phyloP scores from a whole-genome alignment of 2,113 vertebrate genomes.

The Micromys minutus region DNA sequence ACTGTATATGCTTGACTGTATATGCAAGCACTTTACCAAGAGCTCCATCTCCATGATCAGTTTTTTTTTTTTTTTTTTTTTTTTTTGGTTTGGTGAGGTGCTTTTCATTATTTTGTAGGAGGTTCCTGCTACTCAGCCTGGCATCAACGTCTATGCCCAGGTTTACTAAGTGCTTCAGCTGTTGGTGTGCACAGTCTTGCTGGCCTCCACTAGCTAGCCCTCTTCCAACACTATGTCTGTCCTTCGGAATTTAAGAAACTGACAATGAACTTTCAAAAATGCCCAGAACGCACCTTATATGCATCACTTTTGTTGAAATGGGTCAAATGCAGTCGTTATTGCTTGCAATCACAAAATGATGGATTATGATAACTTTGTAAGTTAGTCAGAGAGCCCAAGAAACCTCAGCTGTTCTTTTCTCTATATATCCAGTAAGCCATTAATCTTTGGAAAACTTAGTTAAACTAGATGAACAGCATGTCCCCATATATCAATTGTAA shows the following conservation, averaged over 20 bases:
- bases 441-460: constrained; percentile 38
- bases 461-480: constrained; percentile 6
- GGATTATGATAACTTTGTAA: background rate
- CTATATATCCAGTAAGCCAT: constrained; percentile 1
- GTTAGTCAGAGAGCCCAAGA: background rate
- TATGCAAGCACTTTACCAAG: background rate
- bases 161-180: background rate
- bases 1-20: too few species aligned
- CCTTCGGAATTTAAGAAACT: background rate
- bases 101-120: background rate
- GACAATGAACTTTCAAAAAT: background rate
- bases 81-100: too few species aligned
- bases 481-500: constrained; percentile 1
- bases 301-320: background rate
- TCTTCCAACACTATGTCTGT: background rate
- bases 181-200: too few species aligned
- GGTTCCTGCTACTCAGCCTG: background rate
- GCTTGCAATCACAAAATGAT: background rate
- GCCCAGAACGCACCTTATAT: background rate
- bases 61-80: background rate
- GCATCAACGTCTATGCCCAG: background rate
- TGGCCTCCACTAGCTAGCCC: background rate
- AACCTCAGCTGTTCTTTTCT: background rate
- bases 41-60: too few species aligned
- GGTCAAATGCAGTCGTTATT: background rate